Conservation (phyloP, 2,113 vertebrate species). For the Mixornis gularis region DNA sequence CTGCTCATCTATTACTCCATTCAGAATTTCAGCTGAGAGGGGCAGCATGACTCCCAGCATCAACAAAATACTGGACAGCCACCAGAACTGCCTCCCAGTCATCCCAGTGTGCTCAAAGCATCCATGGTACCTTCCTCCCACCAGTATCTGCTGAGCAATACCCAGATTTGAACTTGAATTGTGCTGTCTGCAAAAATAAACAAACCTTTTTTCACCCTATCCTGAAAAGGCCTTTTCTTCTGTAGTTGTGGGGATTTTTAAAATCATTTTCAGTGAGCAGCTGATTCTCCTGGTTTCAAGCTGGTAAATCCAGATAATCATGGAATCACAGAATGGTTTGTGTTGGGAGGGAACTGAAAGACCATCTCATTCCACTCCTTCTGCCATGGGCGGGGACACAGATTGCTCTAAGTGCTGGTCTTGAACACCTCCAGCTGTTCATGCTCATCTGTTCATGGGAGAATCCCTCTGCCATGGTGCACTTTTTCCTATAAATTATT, state of each 20-base stretch:
- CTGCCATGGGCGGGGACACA: not conserved
- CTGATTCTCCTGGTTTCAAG: not conserved
- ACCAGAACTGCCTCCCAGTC: not conserved
- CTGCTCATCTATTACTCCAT: not conserved
- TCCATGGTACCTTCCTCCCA: not conserved
- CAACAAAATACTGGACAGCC: not conserved
- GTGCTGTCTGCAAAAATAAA: slow-evolving; percentile 33
- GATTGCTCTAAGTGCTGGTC: not conserved
- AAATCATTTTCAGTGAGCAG: not conserved
- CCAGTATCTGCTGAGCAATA: not conserved
- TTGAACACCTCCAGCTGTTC: not conserved
- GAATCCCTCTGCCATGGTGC: not conserved
- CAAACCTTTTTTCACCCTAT: not conserved
- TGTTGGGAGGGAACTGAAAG: not conserved
- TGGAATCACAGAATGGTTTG: not conserved
- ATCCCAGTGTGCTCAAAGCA: not conserved
- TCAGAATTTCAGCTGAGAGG: not conserved
- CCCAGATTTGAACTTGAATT: slow-evolving; percentile 26
- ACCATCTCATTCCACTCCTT: not conserved
- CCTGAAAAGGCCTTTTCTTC: not conserved
- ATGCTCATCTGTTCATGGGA: not conserved
- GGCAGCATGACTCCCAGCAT: not conserved
- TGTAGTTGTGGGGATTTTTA: not conserved
- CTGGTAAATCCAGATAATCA: not conserved
- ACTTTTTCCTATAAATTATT: not conserved